phyloP scores from a whole-genome alignment of 2,113 vertebrate species.

The Xiphophorus maculatus region DNA sequence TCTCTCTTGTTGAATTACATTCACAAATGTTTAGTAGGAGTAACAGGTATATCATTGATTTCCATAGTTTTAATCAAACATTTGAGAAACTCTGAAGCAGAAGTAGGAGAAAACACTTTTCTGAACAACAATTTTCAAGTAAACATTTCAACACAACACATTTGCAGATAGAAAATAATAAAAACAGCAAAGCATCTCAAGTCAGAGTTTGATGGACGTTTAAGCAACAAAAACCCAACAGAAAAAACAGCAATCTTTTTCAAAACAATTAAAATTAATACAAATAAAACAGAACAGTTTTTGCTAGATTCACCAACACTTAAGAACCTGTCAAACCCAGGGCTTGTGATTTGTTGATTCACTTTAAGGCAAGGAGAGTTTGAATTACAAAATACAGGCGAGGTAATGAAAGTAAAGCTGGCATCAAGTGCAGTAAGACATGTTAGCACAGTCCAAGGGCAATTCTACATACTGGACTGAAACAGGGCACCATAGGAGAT shows the following conservation, averaged over 20 bases:
- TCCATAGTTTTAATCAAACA: neutral
- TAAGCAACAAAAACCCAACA: conserved; percentile 40
- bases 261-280: conserved; percentile 1
- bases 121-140: neutral
- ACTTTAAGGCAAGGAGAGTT: conserved; percentile 24
- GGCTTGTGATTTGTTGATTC: neutral
- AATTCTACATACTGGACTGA: neutral
- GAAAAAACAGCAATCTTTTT: neutral
- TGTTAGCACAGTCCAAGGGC: neutral
- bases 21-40: neutral
- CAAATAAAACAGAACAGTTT: conserved; percentile 4
- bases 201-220: conserved; percentile 14
- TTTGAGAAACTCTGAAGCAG: neutral
- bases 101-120: neutral
- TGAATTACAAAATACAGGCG: neutral
- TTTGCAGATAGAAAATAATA: conserved; percentile 2
- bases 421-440: neutral
- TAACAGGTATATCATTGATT: neutral
- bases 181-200: accelerated
- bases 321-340: conserved; percentile 10
- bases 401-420: conserved; percentile 16
- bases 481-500: neutral
- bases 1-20: neutral
- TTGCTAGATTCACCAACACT: conserved; percentile 3
- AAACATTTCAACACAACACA: neutral